Percentiles rank a stretch among this genome's conserved stretches.
Conservation (phyloP, 2,113 vertebrate genomes). For the Paedocypris sp. region DNA sequence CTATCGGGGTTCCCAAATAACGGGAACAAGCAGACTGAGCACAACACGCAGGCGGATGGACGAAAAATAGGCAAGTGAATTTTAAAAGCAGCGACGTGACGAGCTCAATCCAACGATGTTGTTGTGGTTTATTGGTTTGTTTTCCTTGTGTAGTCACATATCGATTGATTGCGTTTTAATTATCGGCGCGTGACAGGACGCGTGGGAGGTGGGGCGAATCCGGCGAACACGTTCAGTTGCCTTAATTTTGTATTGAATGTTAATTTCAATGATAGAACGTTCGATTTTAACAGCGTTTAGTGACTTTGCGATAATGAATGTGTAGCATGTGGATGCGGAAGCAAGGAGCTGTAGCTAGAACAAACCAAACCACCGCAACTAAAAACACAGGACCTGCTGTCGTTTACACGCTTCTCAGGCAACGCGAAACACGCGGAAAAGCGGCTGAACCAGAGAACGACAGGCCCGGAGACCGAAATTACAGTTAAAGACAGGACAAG, state of each 20-base stretch:
- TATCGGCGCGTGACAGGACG: constrained; percentile 62
- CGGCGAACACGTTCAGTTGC: constrained; percentile 51
- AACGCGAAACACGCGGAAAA: constrained; percentile 11
- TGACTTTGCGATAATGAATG: constrained; percentile 44
- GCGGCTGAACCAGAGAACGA: constrained; percentile 46
- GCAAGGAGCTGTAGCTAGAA: constrained; percentile 43
- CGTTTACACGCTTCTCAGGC: constrained; percentile 34
- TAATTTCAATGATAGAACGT: constrained; percentile 3
- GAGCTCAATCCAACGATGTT: constrained; percentile 26
- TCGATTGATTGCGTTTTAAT: constrained; percentile 77
- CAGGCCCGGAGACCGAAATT: background rate
- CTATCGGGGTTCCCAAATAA: constrained; percentile 63
- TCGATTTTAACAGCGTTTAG: constrained; percentile 37
- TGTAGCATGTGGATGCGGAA: constrained; percentile 51
- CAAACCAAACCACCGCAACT: constrained; percentile 52
- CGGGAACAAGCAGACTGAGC: constrained; percentile 39
- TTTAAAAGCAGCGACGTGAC: constrained; percentile 24
- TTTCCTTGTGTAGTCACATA: constrained; percentile 48
- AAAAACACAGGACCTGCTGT: constrained; percentile 44
- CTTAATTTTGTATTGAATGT: constrained; percentile 35
- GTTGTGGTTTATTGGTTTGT: constrained; percentile 45
- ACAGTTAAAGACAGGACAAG: background rate
- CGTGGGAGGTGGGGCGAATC: constrained; percentile 52
- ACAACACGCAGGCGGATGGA: constrained; percentile 53
- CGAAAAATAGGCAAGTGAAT: constrained; percentile 69